A percentile compares a stretch with the other conserved stretches of the same genome.
phyloP scores from a whole-genome alignment of 2,797 vertebrate genomes.

The Orientallactaga sibirica region DNA sequence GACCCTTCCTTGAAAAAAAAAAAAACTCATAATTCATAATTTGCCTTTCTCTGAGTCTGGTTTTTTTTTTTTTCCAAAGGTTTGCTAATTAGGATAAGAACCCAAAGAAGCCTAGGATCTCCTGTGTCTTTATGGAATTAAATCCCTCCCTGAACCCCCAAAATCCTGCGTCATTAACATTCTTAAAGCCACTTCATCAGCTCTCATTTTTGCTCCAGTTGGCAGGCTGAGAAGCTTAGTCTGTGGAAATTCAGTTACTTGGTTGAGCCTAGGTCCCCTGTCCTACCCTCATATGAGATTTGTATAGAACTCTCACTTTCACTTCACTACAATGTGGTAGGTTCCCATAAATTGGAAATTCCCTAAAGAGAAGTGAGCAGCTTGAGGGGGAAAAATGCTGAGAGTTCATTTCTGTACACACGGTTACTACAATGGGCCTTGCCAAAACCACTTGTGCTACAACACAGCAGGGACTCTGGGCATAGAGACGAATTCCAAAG shows the following conservation, averaged over 20 bases:
- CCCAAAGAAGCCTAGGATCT: no score
- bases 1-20: no score
- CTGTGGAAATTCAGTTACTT: background rate
- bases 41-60: no score
- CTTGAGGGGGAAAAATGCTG: background rate
- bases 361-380: background rate
- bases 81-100: no score
- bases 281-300: background rate
- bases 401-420: background rate
- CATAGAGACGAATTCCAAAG: background rate
- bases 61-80: no score
- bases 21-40: no score
- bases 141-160: no score
- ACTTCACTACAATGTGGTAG: background rate
- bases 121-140: no score
- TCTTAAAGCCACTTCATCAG: background rate
- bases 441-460: background rate
- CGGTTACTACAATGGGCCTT: background rate
- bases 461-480: background rate
- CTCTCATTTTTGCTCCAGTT: background rate
- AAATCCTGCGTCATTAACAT: no score
- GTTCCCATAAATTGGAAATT: background rate
- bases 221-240: background rate
- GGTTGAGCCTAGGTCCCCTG: background rate
- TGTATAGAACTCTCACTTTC: background rate